Evolutionary conservation across 2,113 vertebrate genomes (phyloP).

Genomic region (Paedocypris sp.): DNA sequence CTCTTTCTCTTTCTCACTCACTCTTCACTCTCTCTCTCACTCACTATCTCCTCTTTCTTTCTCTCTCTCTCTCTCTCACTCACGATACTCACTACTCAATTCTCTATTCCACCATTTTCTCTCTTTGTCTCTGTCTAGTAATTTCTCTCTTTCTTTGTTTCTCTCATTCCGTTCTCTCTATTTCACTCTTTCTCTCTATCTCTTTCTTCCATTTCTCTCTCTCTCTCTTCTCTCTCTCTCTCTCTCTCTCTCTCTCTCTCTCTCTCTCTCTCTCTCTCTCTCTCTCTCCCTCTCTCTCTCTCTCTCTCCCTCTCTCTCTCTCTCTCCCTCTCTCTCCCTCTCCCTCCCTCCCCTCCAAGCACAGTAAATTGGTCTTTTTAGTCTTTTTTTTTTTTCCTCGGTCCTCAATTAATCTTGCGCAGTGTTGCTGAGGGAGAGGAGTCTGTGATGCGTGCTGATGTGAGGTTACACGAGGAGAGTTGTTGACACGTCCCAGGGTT

Average conservation of each 20-base stretch:
- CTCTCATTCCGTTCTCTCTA: too few relatives aligned
- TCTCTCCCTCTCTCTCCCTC: background rate
- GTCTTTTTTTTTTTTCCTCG: background rate
- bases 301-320: background rate
- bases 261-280: background rate
- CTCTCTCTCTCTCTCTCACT: too few relatives aligned
- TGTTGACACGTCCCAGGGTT: constrained; percentile 43
- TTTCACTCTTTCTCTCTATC: background rate
- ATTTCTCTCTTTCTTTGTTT: background rate
- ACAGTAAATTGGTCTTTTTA: too few relatives aligned
- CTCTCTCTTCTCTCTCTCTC: too few relatives aligned
- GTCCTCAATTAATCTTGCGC: background rate
- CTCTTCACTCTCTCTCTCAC: background rate
- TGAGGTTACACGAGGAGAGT: constrained; percentile 43
- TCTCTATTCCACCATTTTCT: background rate
- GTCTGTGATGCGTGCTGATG: constrained; percentile 40
- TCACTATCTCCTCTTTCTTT: background rate
- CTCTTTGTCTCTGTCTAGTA: background rate
- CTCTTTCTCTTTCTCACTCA: background rate
- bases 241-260: too few relatives aligned
- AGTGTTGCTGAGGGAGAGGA: background rate
- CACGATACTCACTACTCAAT: background rate
- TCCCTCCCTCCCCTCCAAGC: background rate
- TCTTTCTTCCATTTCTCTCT: background rate
- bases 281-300: background rate